Evolutionary conservation across 2,113 vertebrate species (phyloP), one percentile per base, ranked within the genome.

Genomic region (Picathartes gymnocephalus): DNA sequence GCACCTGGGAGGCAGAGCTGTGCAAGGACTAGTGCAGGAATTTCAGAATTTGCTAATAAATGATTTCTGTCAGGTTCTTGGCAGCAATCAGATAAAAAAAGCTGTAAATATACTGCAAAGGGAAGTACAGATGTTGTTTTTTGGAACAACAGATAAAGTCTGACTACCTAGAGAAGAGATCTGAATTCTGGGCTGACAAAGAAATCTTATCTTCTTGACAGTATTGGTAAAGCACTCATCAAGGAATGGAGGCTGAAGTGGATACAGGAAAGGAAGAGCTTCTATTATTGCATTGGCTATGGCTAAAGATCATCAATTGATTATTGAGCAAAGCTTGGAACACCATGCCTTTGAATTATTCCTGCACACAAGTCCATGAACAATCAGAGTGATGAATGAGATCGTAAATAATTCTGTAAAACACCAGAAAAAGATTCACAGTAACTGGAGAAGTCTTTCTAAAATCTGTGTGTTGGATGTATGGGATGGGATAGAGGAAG

Each of bases 401-500:
- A 44, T 64, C 30, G 79, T 86, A 88, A 40, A 45, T 14, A 65
- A 11, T 48, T 86, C 42, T 65, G 35, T 81, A 73, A 86, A 69
- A 89, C 21, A 84, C 33, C 4, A 73, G 35, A 47, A 57, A 89
- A 14, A 62, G 25, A 44, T 42, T 40, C 10, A 21, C 23, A 58
- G 60, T 50, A 70, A 68, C 12, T 30, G 28, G 27, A 77, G 37
- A 66, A 69, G 14, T 37, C 50, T 58, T 86, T 64, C 27, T 37
- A 58, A 70, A 68, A 78, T 11, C 9, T 33, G 3, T 22, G 3
- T 70, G 7, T n/a, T 37, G 10, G 19, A 20, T 5, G 2, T 20
- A 2, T 50, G 5, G 18, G 14, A 8, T 0, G 0, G n/a, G 9
- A 31, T 18, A 42, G 21, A 58, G 9, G 3, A 44, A 70, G 8